These are phyloP conservation scores for Caenorhabditis auriculariae DNA, from an alignment of 2,888 invertebrate species.

Conservation along the genomic window DNA sequence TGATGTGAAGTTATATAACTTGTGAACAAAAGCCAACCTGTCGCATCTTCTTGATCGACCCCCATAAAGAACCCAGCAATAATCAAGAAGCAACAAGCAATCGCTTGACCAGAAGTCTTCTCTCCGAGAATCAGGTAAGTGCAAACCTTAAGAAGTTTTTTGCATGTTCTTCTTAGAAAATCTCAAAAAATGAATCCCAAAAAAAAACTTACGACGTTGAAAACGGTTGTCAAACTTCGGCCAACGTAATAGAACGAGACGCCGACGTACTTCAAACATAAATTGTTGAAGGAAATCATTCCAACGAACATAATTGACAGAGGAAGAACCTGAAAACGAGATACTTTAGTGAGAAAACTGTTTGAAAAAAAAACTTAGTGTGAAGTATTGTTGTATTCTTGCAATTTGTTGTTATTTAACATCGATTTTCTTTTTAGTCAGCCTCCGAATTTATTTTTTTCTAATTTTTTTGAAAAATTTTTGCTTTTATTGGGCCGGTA, in stretches of 20 bases:
- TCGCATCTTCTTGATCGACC: slow-evolving; percentile 87
- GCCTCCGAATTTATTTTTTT: too few species aligned
- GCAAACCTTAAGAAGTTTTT: slow-evolving; percentile 69
- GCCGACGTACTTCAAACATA: slow-evolving; percentile 91
- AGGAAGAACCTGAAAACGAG: slow-evolving; percentile 77
- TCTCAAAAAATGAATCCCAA: neutral
- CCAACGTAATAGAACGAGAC: slow-evolving; percentile 97
- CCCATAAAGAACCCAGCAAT: slow-evolving; percentile 90
- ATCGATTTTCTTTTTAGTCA: neutral
- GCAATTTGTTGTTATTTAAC: too few species aligned
- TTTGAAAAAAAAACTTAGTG: too few species aligned
- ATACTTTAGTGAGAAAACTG: too few species aligned
- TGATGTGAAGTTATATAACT: too few species aligned
- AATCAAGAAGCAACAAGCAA: slow-evolving; percentile 83
- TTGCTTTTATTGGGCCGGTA: too few species aligned
- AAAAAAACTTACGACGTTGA: slow-evolving; percentile 77
- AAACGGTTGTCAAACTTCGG: slow-evolving; percentile 92
- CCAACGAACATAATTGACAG: slow-evolving; percentile 90
- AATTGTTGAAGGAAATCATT: slow-evolving; percentile 95
- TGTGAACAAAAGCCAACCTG: slow-evolving; percentile 73
- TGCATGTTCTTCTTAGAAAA: neutral
- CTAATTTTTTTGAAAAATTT: too few species aligned
- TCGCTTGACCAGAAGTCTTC: slow-evolving; percentile 78
- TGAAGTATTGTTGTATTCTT: too few species aligned
- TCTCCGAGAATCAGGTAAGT: slow-evolving; percentile 78